A percentile compares a stretch with the other conserved stretches of the same genome.
Evolutionary conservation across 2,888 invertebrate species (phyloP).

Genomic region (Tolmerus cingulatus): DNA sequence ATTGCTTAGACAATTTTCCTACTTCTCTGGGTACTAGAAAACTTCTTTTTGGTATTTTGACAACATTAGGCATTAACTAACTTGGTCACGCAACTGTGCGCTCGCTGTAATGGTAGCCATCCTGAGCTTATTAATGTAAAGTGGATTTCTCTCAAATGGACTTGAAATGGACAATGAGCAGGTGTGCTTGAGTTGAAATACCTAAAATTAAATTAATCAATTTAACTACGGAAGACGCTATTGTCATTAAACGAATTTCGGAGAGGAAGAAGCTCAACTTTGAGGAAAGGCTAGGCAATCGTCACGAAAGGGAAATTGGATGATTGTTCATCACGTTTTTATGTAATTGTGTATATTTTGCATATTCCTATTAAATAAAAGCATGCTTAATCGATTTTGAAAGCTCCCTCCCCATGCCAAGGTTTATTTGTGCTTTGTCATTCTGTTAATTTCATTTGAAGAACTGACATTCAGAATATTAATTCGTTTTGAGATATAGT

Average conservation of each 20-base stretch:
- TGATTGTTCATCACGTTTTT: not conserved
- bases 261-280: not conserved
- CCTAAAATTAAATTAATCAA: not conserved
- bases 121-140: not conserved
- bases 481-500: no score
- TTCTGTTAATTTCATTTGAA: no score
- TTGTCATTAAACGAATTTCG: not conserved
- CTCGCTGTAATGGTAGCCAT: not conserved
- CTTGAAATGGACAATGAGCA: not conserved
- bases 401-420: not conserved
- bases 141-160: not conserved
- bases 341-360: not conserved
- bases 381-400: not conserved
- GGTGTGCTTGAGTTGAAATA: not conserved
- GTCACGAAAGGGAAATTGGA: not conserved
- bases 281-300: not conserved
- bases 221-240: not conserved
- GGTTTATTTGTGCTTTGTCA: not conserved
- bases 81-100: not conserved
- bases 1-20: not conserved
- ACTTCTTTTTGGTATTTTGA: not conserved
- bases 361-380: not conserved
- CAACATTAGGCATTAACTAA: not conserved
- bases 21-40: not conserved
- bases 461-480: no score